Conservation (phyloP, 2,797 vertebrate species). For the Sylvilagus floridanus region DNA sequence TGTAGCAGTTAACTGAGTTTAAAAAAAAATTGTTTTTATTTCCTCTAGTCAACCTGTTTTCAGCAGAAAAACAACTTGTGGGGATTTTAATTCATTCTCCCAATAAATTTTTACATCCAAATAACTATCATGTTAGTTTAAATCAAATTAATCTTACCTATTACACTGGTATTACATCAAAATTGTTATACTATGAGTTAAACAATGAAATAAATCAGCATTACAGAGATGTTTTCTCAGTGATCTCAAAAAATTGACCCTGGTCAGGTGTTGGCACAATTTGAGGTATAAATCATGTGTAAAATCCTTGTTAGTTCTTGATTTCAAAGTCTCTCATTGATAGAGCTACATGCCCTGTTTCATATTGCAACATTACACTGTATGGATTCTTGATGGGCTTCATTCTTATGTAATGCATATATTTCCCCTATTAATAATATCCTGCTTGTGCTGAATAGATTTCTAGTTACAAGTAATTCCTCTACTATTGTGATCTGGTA, state of each 20-base stretch:
- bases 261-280: background rate
- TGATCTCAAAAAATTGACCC: background rate
- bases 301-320: background rate
- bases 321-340: background rate
- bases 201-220: background rate
- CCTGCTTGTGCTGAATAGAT: background rate
- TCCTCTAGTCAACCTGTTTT: background rate
- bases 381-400: background rate
- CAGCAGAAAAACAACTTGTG: background rate
- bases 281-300: background rate
- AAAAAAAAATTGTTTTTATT: constrained; percentile 7
- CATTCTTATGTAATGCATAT: background rate
- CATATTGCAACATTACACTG: background rate
- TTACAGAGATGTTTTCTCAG: background rate
- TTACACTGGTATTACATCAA: background rate
- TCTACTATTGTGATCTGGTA: background rate
- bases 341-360: background rate
- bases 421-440: background rate
- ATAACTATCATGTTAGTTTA: background rate
- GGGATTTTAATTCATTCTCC: background rate
- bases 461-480: background rate
- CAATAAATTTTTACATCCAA: background rate
- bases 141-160: background rate
- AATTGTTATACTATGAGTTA: background rate
- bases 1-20: background rate